Conservation (phyloP, 2,888 invertebrate species). For the Caenorhabditis afra region DNA sequence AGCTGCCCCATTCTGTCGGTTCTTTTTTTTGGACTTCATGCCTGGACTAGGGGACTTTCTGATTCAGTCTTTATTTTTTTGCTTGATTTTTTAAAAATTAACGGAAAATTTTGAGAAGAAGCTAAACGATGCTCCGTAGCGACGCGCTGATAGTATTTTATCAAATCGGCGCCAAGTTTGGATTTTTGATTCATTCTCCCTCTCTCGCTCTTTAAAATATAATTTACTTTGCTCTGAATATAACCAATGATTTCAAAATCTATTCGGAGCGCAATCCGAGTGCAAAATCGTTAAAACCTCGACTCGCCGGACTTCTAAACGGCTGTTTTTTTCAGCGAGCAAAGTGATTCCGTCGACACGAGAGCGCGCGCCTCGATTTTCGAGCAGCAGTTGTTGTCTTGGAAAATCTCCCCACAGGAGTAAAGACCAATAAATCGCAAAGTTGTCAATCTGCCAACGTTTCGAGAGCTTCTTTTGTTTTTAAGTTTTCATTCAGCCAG, state of each 20-base stretch:
- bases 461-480: slow-evolving; percentile 12
- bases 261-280: not conserved
- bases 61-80: no score
- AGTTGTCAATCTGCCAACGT: slow-evolving; percentile 28
- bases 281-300: slow-evolving; percentile 28
- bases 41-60: no score
- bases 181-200: not conserved
- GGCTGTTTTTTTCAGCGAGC: slow-evolving; percentile 11
- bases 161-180: slow-evolving; percentile 2
- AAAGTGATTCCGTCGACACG: slow-evolving; percentile 1
- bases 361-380: not conserved
- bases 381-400: slow-evolving; percentile 31
- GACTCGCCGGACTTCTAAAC: not conserved
- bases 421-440: slow-evolving; percentile 44
- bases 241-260: no score
- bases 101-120: no score
- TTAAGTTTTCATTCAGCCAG: not conserved
- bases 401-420: not conserved
- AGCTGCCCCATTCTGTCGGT: not conserved
- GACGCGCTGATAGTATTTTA: not conserved
- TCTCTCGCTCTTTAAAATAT: no score
- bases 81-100: no score
- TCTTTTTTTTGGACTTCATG: not conserved
- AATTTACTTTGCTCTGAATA: no score
- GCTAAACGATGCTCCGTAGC: slow-evolving; percentile 31